A percentile compares a stretch with the other conserved stretches of the same genome.
Conservation (phyloP, 2,113 vertebrate species). For the Tenrec ecaudatus region DNA sequence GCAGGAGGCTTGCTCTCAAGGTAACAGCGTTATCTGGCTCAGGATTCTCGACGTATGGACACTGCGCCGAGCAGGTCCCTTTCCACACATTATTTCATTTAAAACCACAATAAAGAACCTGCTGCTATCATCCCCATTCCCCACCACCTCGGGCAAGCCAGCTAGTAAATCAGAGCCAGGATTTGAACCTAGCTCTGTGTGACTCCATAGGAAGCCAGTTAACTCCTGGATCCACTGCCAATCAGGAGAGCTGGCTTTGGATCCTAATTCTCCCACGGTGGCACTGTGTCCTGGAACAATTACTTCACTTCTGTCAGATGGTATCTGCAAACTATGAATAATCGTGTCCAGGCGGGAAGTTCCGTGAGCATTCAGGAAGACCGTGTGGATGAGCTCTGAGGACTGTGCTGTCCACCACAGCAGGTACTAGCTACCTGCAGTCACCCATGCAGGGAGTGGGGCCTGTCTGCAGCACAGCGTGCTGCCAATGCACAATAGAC, state of each 20-base stretch:
- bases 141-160: constrained; percentile 28
- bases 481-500: neutral
- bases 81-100: neutral
- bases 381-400: neutral
- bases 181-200: neutral
- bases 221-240: neutral
- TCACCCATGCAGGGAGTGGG: neutral
- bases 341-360: neutral
- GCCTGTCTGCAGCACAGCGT: neutral
- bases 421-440: neutral
- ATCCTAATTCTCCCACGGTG: neutral
- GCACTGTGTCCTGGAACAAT: neutral
- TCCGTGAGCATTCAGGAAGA: constrained; percentile 3
- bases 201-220: neutral
- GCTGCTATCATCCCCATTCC: constrained; percentile 23
- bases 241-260: neutral
- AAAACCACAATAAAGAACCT: neutral
- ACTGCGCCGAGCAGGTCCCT: neutral
- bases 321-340: constrained; percentile 9
- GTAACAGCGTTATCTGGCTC: neutral
- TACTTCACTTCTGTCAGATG: neutral
- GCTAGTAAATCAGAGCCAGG: neutral
- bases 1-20: neutral
- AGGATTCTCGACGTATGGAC: neutral
- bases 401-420: neutral